phyloP scores from a whole-genome alignment of 2,888 invertebrate genomes.

The Litoditis marina region DNA sequence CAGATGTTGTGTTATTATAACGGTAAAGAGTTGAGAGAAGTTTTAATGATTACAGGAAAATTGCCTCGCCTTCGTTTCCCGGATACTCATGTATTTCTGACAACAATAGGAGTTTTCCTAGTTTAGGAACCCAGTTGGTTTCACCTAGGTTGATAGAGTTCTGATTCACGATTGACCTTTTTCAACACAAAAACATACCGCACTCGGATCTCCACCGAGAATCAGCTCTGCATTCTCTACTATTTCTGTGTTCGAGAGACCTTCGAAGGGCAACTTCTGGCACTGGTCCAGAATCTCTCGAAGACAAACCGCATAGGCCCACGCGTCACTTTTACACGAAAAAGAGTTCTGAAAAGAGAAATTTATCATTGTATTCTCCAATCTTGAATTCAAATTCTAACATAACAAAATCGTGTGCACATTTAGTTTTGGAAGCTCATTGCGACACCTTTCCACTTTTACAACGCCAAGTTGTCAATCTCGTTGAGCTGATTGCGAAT shows the following conservation, averaged over 20 bases:
- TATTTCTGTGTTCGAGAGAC: conserved; percentile 75
- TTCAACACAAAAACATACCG: conserved; percentile 25
- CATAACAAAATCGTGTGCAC: too few species aligned
- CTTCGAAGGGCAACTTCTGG: conserved; percentile 76
- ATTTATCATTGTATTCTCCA: not conserved
- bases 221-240: conserved; percentile 72
- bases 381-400: not conserved
- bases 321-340: conserved; percentile 81
- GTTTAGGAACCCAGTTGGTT: too few species aligned
- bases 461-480: too few species aligned
- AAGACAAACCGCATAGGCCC: conserved; percentile 83
- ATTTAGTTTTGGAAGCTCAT: too few species aligned
- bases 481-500: too few species aligned
- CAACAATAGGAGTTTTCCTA: too few species aligned
- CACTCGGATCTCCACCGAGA: conserved; percentile 25
- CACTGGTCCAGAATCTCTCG: conserved; percentile 83
- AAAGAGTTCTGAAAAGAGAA: conserved; percentile 74
- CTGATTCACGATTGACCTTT: too few species aligned
- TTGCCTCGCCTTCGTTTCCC: too few species aligned
- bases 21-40: not conserved
- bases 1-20: not conserved
- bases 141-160: too few species aligned
- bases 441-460: too few species aligned
- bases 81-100: too few species aligned
- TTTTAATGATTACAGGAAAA: too few species aligned